phyloP scores from a whole-genome alignment of 2,113 vertebrate species.

The Pipra filicauda region DNA sequence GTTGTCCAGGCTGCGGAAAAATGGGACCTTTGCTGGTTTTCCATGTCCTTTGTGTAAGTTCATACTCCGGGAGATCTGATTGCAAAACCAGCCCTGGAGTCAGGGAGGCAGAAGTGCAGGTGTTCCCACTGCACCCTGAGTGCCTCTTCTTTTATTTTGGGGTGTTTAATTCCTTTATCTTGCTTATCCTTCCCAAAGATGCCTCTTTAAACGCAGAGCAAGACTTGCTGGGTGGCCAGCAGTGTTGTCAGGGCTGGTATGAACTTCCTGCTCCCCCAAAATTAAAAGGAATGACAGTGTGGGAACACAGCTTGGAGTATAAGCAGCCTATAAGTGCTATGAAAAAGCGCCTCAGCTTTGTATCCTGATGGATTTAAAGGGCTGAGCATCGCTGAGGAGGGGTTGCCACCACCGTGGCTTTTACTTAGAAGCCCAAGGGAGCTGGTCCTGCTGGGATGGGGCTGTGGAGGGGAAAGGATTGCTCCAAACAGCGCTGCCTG shows the following conservation, averaged over 20 bases:
- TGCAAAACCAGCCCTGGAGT: not conserved
- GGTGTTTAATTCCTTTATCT: not conserved
- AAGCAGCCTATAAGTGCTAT: not conserved
- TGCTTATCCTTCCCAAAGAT: not conserved
- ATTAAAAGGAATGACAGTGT: not conserved
- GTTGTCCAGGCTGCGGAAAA: not conserved
- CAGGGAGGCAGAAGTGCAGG: not conserved
- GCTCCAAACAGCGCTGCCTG: fast-evolving
- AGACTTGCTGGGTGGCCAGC: not conserved
- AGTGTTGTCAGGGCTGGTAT: not conserved
- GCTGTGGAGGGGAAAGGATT: not conserved
- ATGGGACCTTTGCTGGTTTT: not conserved
- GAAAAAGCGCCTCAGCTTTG: not conserved
- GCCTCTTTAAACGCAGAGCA: not conserved
- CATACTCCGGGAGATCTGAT: not conserved
- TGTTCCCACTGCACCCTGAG: not conserved
- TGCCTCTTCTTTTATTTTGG: not conserved
- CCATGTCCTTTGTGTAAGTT: not conserved
- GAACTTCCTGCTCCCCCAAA: not conserved
- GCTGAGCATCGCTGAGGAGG: not conserved
- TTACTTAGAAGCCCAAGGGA: not conserved
- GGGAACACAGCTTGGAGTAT: not conserved
- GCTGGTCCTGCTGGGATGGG: not conserved
- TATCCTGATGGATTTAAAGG: not conserved
- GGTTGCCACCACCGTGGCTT: fast-evolving